These are phyloP conservation scores for Sympetrum striolatum DNA, from an alignment of 2,888 invertebrate genomes.

Conservation along the genomic window DNA sequence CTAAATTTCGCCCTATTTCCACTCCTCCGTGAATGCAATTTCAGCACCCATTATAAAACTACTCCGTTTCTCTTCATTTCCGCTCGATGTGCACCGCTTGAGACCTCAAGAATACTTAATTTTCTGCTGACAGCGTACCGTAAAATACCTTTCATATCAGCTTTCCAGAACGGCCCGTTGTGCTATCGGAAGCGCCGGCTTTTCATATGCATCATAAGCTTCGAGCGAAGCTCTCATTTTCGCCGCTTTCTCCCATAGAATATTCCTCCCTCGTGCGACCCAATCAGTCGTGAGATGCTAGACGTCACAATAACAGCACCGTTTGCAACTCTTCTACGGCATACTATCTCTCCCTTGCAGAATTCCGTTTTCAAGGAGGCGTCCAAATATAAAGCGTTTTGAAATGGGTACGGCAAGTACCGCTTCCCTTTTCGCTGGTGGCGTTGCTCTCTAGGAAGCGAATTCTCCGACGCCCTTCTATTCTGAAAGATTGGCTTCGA, in stretches of 20 bases:
- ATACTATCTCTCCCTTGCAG: background rate
- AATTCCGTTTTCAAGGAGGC: background rate
- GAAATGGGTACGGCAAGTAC: background rate
- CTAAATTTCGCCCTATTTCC: too few relatives aligned
- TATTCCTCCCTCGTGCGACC: background rate
- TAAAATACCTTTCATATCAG: background rate
- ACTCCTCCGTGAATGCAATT: too few relatives aligned
- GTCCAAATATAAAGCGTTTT: background rate
- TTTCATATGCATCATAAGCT: background rate
- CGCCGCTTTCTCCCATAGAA: background rate
- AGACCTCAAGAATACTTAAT: too few relatives aligned
- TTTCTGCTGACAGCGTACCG: too few relatives aligned
- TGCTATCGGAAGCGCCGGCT: background rate
- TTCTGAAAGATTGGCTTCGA: too few relatives aligned
- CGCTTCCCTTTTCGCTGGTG: too few relatives aligned
- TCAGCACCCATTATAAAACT: too few relatives aligned
- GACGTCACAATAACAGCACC: background rate
- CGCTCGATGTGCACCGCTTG: too few relatives aligned
- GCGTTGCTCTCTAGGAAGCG: too few relatives aligned
- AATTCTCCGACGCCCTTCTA: too few relatives aligned
- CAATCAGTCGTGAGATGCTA: background rate
- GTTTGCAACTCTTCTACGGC: background rate
- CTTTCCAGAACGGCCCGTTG: background rate
- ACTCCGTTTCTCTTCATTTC: too few relatives aligned
- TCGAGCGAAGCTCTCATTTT: background rate